Base-by-base conservation (phyloP, 2,797 vertebrate genomes). In the Fundulus diaphanus region DNA sequence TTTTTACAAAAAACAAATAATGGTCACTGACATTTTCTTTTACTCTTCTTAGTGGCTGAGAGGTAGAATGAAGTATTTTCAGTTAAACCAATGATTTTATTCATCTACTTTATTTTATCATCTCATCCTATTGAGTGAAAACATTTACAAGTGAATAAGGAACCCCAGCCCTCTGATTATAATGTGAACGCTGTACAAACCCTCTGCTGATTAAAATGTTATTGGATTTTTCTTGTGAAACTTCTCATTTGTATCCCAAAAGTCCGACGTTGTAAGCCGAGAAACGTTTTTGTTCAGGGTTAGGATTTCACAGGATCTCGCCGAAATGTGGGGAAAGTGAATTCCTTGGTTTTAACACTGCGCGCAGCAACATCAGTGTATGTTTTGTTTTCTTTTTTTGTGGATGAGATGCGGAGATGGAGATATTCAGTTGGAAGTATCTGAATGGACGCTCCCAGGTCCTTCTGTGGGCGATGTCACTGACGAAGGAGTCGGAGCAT, bases 381-480 rank as follows among this genome's bases (percentile, higher is more conserved):
- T 91, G 84, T 82, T 85, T 86, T 79, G 76, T 73, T 83, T 69
- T 35, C n/a, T 72, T 69, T 54, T 54, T 44, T 66, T 52, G 31
- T 83, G 77, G 87, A 88, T 85, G 88, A 83, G 85, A 92, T 87
- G 93, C 65, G 72, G 74, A 90, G 87, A 89, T 84, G 87, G 84
- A 93, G 93, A 90, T 95, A 95, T 97, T 99, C 97, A 99, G 96
- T 99, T 99, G 96, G 98, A 99, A 94, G 98, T 99, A 95, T 99
- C 98, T 92, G 98, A 99, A 96, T 99, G 98, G 92, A 99, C 97
- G 81, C 98, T 99, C 94, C 98, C 98, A 80, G 98, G 98, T 95
- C 98, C 98, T 99, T 99, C 98, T 95, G 98, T 99, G 93, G 98
- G 98, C 92, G 98, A 99, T 94, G 98, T 99, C 95, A 99, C 97